Evolutionary conservation across 2,113 vertebrate species (phyloP).

Genomic region (Neoarius graeffei): DNA sequence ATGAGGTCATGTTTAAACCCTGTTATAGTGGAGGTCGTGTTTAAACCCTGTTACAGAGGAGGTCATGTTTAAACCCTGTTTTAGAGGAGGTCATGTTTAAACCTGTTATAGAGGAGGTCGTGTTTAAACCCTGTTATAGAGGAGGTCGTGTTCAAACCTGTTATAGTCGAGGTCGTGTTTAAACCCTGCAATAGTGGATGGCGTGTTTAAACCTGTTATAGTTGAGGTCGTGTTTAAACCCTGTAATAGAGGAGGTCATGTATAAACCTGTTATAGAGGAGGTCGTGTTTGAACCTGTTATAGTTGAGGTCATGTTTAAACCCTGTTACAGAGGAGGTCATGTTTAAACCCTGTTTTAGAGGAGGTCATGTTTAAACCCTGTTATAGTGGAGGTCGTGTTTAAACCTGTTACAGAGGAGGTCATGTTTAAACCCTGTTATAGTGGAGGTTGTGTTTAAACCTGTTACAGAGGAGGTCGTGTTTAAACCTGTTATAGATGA

Average conservation of each 20-base stretch:
- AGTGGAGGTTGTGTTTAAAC: neutral
- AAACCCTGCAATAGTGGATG: neutral
- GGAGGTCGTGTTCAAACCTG: no score
- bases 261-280: neutral
- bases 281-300: no score
- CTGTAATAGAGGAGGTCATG: neutral
- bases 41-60: neutral
- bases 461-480: neutral
- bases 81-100: no score
- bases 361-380: neutral
- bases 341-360: neutral
- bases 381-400: neutral
- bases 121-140: no score
- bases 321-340: neutral
- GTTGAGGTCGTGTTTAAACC: neutral
- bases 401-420: neutral
- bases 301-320: neutral
- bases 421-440: neutral
- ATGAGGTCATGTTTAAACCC: no score
- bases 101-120: no score
- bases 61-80: neutral
- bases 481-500: neutral
- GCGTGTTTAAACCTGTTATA: neutral
- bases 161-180: neutral
- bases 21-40: no score